Evolutionary conservation across 2,888 invertebrate species (phyloP), one percentile per base, ranked within the genome.

Genomic region (Cataglyphis altisquamis): DNA sequence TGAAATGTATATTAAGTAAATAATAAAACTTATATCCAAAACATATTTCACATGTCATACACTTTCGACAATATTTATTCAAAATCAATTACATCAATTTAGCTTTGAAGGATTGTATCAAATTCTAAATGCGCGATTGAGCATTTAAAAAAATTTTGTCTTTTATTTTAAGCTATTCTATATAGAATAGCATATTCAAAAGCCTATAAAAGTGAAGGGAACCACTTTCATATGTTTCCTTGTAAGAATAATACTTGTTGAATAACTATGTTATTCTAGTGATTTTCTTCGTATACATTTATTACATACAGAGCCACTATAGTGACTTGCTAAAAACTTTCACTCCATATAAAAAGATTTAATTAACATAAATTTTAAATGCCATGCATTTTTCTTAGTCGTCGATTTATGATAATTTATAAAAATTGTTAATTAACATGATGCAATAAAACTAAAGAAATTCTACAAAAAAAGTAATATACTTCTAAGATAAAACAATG

Each of bases 331-430:
- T 15, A 70, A 70, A 15, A 29, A 41, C 15, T 45, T 4, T 36
- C 48, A 1, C 18, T 8, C 0, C 18, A 18, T 66, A 73, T 4
- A 60, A 55, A 74, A 45, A 48, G 21, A 63, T 29, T 36, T 41
- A 41, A 73, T 41, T 73, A 62, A 15, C 39, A 45, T 32, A 48
- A 75, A 75, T 64, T 10, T 36, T 75, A 15, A 25, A 63, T 63
- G 10, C 18, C 64, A 75, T 64, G 36, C 74, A 75, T 36, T 36
- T 18, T 32, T 48, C 21, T 39, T 52, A 63, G n/a, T 32, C 29
- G 62, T 62, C 32, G 8, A 3, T 73, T 15, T 62, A 73, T 2
- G 5, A 36, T 36, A 21, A 25, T 72, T 57, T 36, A 21, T 57
- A 55, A 72, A 70, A 12, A 72, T 18, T 70, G 18, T 18, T 52